A percentile compares a stretch with the other conserved stretches of the same genome.
phyloP scores from a whole-genome alignment of 2,888 invertebrate genomes.

The Dicyrtomina minuta region DNA sequence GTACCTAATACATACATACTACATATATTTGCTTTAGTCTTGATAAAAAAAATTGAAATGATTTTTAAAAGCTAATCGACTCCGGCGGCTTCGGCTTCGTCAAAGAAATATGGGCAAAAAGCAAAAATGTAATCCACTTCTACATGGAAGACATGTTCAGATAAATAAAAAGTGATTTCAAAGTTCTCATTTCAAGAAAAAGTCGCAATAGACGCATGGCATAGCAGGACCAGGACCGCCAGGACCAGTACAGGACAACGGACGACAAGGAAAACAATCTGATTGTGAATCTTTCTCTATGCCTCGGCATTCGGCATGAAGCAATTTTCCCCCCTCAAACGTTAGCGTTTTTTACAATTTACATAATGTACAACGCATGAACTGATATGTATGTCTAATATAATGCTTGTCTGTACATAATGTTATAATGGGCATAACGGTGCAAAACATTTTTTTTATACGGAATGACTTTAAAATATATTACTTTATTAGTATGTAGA shows the following conservation, averaged over 20 bases:
- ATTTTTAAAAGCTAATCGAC: not conserved
- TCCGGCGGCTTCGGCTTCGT: constrained; percentile 5
- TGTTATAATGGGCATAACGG: too few relatives aligned
- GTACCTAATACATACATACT: not conserved
- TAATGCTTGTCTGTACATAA: too few relatives aligned
- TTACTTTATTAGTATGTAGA: too few relatives aligned
- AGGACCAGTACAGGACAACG: constrained; percentile 7
- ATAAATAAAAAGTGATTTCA: not conserved
- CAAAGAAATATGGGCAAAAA: not conserved
- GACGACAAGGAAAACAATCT: not conserved
- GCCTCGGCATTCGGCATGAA: not conserved
- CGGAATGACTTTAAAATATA: too few relatives aligned
- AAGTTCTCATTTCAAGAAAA: constrained; percentile 1
- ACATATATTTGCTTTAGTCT: not conserved
- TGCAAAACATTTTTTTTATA: too few relatives aligned
- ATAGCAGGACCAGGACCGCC: too few relatives aligned
- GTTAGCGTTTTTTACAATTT: too few relatives aligned
- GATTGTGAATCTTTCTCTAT: not conserved
- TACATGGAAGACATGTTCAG: too few relatives aligned
- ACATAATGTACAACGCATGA: too few relatives aligned
- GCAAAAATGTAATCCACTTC: too few relatives aligned
- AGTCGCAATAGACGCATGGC: too few relatives aligned
- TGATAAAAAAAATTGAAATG: not conserved
- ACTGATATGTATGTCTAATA: too few relatives aligned
- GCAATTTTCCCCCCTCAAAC: not conserved